Conservation (phyloP, 2,797 vertebrate genomes). For the Amblyopsis hoosieri region DNA sequence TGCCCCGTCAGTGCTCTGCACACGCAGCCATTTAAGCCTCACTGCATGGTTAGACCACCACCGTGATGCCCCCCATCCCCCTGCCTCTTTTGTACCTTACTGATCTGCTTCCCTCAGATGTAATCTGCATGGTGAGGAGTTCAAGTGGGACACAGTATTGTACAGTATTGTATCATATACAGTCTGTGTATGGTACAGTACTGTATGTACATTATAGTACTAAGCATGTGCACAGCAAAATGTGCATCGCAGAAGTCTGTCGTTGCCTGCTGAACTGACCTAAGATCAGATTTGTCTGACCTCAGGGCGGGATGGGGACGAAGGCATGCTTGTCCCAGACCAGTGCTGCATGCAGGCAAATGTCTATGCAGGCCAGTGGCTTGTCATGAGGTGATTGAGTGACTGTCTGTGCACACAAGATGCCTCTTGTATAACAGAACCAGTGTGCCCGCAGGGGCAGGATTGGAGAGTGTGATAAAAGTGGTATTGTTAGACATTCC, state of each 20-base stretch:
- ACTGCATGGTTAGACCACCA: slow-evolving; percentile 69
- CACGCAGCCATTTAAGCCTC: slow-evolving; percentile 70
- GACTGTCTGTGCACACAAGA: slow-evolving; percentile 17
- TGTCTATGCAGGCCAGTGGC: slow-evolving; percentile 11
- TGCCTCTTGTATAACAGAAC: slow-evolving; percentile 17
- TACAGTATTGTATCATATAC: background rate
- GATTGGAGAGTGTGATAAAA: background rate
- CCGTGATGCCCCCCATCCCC: slow-evolving; percentile 59
- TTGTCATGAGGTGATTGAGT: slow-evolving; percentile 33
- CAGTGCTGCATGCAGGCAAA: slow-evolving; percentile 20
- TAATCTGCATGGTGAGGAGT: too few species aligned
- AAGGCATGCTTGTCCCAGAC: slow-evolving; percentile 35
- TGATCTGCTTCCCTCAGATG: background rate
- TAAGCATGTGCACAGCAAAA: slow-evolving; percentile 5
- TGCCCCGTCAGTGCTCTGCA: slow-evolving; percentile 65
- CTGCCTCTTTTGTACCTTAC: slow-evolving; percentile 23
- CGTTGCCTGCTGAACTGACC: slow-evolving; percentile 8
- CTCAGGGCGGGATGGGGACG: slow-evolving; percentile 9
- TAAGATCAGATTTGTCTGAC: slow-evolving; percentile 15
- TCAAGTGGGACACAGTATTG: background rate
- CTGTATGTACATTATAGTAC: background rate
- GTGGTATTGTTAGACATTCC: too few species aligned
- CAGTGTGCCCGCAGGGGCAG: slow-evolving; percentile 2
- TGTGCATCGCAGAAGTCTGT: slow-evolving; percentile 11
- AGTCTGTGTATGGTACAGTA: slow-evolving; percentile 20